phyloP scores from a whole-genome alignment of 1,140 invertebrate species.

The Geopemphigus sp. region DNA sequence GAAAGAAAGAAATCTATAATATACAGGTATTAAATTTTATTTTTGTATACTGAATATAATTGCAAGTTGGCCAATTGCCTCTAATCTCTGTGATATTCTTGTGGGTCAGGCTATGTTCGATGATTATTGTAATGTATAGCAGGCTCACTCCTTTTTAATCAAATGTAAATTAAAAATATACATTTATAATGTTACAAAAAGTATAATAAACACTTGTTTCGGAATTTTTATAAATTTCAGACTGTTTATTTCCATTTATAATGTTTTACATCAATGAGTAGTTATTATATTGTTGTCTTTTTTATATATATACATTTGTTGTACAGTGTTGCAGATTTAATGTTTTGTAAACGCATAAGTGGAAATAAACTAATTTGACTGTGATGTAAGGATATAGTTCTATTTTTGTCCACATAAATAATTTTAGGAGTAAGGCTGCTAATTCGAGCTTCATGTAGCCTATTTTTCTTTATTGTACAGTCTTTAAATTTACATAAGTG shows the following conservation, averaged over 20 bases:
- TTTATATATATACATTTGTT: constrained; percentile 45
- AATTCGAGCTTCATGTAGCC: constrained; percentile 39
- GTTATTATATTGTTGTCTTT: constrained; percentile 38
- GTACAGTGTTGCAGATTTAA: constrained; percentile 41
- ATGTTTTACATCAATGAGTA: constrained; percentile 14
- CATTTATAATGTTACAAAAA: constrained; percentile 33
- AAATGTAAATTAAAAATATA: constrained; percentile 37
- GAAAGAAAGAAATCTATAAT: not conserved
- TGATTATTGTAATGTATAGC: constrained; percentile 12
- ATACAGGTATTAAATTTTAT: constrained; percentile 28
- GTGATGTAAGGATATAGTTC: constrained; percentile 40
- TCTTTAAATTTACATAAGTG: constrained; percentile 17
- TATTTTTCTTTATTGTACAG: constrained; percentile 48
- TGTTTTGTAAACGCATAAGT: constrained; percentile 36
- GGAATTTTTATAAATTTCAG: constrained; percentile 23
- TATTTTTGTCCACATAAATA: constrained; percentile 34
- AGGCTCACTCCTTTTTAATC: constrained; percentile 40
- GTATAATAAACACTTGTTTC: constrained; percentile 14
- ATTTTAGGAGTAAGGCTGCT: constrained; percentile 49
- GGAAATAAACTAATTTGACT: constrained; percentile 49
- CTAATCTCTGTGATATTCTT: constrained; percentile 45
- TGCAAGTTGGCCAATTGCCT: constrained; percentile 19
- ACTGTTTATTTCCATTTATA: constrained; percentile 47
- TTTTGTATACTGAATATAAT: constrained; percentile 7
- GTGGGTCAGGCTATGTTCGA: constrained; percentile 46